A percentile compares a stretch with the other conserved stretches of the same genome.
Conservation (phyloP, 2,888 invertebrate species). For the Stegana nigrithorax region DNA sequence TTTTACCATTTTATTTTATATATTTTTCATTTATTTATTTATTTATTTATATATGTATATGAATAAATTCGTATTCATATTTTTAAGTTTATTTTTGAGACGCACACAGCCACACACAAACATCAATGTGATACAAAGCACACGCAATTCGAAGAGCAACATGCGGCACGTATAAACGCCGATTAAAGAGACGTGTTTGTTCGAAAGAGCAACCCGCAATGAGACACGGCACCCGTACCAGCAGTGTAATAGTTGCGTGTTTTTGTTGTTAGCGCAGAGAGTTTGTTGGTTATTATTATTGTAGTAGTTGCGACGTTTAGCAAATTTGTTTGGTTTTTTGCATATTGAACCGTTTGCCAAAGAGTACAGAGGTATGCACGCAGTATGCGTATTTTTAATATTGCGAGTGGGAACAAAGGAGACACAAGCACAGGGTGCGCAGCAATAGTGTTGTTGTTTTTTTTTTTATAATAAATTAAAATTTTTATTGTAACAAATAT, state of each 20-base stretch:
- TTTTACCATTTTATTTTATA: neutral
- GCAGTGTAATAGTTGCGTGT: neutral
- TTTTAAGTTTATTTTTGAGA: conserved; percentile 28
- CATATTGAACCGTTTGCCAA: conserved; percentile 12
- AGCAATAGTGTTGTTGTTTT: neutral
- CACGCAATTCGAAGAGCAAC: conserved; percentile 35
- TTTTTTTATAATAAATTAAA: neutral
- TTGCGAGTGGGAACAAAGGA: too few relatives aligned
- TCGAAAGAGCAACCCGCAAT: too few relatives aligned
- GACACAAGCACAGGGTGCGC: conserved; percentile 47
- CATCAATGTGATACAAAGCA: too few relatives aligned
- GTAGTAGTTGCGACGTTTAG: neutral
- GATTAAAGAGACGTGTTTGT: conserved; percentile 49
- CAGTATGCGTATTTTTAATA: neutral
- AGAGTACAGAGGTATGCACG: conserved; percentile 6
- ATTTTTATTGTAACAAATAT: neutral
- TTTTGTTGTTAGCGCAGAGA: conserved; percentile 12
- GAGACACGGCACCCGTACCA: too few relatives aligned
- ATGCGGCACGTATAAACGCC: conserved; percentile 39
- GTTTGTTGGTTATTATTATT: neutral
- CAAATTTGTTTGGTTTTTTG: neutral
- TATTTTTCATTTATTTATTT: conserved; percentile 17
- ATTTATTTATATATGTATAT: too few relatives aligned
- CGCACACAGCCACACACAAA: conserved; percentile 39
- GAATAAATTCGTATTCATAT: too few relatives aligned